Evolutionary conservation across 2,797 vertebrate species (phyloP).

Genomic region (Tympanoctomys barrerae): DNA sequence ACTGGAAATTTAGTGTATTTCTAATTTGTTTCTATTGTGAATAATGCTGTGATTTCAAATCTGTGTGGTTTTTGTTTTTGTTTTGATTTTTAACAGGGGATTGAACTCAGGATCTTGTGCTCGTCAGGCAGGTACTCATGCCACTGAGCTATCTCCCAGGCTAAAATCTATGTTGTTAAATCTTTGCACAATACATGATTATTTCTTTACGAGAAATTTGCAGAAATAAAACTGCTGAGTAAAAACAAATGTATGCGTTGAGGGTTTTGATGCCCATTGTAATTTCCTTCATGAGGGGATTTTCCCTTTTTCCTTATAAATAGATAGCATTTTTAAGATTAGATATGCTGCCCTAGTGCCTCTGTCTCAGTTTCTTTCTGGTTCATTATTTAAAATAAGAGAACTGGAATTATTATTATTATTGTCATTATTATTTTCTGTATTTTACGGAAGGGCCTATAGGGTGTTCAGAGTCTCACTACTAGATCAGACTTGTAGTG

Average conservation of each 20-base stretch:
- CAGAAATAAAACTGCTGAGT: conserved; percentile 46
- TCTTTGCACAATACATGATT: not conserved
- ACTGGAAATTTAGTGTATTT: not conserved
- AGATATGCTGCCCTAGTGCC: not conserved
- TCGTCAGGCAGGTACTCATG: too few species aligned
- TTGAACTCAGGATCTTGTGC: too few species aligned
- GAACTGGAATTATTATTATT: not conserved
- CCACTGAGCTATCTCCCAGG: too few species aligned
- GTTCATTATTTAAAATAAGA: not conserved
- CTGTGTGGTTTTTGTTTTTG: too few species aligned
- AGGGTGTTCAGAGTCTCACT: too few species aligned
- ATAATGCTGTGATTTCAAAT: not conserved
- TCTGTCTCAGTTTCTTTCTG: not conserved
- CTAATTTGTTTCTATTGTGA: conserved; percentile 40
- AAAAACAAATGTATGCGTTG: not conserved
- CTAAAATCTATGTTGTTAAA: not conserved
- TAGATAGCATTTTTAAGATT: not conserved
- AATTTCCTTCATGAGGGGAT: not conserved
- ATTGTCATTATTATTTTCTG: too few species aligned
- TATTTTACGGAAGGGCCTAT: too few species aligned
- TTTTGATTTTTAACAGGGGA: too few species aligned
- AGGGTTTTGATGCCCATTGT: not conserved
- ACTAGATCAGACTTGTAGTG: too few species aligned
- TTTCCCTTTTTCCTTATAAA: not conserved
- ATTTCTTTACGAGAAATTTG: conserved; percentile 49